A percentile compares a stretch with the other conserved stretches of the same genome.
Conservation (phyloP, 2,888 invertebrate species). For the Selenia dentaria region DNA sequence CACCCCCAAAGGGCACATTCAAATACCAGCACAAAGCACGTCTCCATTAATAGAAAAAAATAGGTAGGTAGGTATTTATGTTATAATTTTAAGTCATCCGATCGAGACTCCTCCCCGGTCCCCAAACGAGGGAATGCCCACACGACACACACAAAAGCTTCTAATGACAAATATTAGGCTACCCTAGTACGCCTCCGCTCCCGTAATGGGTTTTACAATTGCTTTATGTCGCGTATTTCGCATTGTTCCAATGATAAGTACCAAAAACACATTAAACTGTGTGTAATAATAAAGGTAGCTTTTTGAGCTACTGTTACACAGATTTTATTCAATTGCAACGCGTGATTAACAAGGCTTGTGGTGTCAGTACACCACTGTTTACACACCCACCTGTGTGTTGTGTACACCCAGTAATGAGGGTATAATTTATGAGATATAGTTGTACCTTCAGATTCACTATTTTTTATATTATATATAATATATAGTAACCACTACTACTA, state of each 20-base stretch:
- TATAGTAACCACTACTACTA: too few species aligned
- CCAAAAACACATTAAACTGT: slow-evolving; percentile 50
- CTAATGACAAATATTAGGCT: slow-evolving; percentile 78
- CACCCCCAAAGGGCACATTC: slow-evolving; percentile 68
- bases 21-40: slow-evolving; percentile 58
- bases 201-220: slow-evolving; percentile 77
- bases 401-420: too few species aligned
- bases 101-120: slow-evolving; percentile 49
- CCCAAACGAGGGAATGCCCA: slow-evolving; percentile 51
- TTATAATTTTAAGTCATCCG: slow-evolving; percentile 67
- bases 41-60: slow-evolving; percentile 51
- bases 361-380: too few species aligned
- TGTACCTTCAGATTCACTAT: too few species aligned
- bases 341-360: too few species aligned
- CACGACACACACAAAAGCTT: slow-evolving; percentile 66
- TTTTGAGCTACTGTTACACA: slow-evolving; percentile 4
- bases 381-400: too few species aligned
- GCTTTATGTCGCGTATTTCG: slow-evolving; percentile 54
- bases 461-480: too few species aligned
- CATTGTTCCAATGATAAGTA: slow-evolving; percentile 60
- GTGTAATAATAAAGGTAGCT: slow-evolving; percentile 38
- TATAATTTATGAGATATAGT: too few species aligned
- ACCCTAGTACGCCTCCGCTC: slow-evolving; percentile 53
- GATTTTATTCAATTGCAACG: slow-evolving; percentile 9
- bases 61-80: slow-evolving; percentile 53